These are phyloP conservation scores for Melikaiella ostensackeni DNA, from an alignment of 2,888 invertebrate species.

Conservation along the genomic window DNA sequence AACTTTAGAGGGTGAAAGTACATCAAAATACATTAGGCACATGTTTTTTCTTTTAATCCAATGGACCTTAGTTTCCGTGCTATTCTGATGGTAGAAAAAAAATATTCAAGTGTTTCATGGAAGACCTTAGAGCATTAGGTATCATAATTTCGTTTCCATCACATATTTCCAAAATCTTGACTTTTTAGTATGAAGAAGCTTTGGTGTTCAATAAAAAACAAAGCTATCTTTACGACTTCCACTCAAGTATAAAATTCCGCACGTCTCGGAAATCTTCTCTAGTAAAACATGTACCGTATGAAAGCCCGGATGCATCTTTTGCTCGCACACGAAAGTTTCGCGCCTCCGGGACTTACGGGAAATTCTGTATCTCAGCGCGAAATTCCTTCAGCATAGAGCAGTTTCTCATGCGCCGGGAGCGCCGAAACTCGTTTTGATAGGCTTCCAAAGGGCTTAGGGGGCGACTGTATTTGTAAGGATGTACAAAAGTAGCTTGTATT, in stretches of 20 bases:
- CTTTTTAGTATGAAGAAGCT: not conserved
- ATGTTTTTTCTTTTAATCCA: no score
- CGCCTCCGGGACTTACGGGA: constrained; percentile 12
- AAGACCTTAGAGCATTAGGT: no score
- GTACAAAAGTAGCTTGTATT: constrained; percentile 17
- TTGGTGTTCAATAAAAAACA: not conserved
- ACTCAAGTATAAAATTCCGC: constrained; percentile 20
- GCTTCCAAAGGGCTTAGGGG: constrained; percentile 21
- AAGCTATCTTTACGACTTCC: not conserved
- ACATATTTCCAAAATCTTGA: no score
- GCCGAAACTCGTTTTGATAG: constrained; percentile 25
- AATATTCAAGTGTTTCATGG: no score
- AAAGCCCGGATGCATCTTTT: constrained; percentile 35
- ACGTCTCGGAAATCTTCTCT: constrained; percentile 24
- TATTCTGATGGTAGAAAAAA: no score
- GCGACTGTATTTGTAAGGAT: constrained; percentile 12
- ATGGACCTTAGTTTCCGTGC: no score
- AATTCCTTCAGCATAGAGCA: constrained; percentile 19
- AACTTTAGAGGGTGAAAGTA: no score
- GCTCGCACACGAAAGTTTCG: constrained; percentile 32
- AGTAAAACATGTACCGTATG: constrained; percentile 27
- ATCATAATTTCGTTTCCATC: no score
- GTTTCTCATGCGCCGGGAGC: constrained; percentile 21
- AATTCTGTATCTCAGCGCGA: constrained; percentile 20
- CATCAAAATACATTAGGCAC: no score